phyloP scores from a whole-genome alignment of 2,888 invertebrate species.

The Griposia aprilina region DNA sequence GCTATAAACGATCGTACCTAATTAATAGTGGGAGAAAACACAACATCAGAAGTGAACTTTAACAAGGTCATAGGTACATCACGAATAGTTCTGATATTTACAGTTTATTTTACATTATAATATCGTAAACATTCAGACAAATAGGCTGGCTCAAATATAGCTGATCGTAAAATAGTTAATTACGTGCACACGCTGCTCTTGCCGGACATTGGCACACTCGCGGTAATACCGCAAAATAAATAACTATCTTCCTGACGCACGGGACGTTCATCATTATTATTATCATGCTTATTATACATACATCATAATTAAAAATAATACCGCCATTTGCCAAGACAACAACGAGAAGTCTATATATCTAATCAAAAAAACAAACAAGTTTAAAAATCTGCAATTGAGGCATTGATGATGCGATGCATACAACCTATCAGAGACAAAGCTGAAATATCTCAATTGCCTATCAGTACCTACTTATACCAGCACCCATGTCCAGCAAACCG shows the following conservation, averaged over 20 bases:
- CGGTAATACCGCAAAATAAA: constrained; percentile 47
- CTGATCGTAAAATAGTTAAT: constrained; percentile 55
- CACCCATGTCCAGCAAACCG: background rate
- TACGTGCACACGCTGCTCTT: constrained; percentile 24
- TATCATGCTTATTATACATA: constrained; percentile 19
- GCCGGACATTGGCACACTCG: constrained; percentile 59
- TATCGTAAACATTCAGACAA: constrained; percentile 42
- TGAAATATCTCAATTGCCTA: background rate
- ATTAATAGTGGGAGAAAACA: background rate
- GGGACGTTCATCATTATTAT: constrained; percentile 27
- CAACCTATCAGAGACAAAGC: background rate
- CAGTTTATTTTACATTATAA: constrained; percentile 30
- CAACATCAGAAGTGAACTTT: background rate
- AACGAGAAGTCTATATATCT: background rate
- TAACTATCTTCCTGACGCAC: constrained; percentile 48
- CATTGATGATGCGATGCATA: background rate
- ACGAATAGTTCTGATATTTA: constrained; percentile 16
- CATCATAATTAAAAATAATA: constrained; percentile 35
- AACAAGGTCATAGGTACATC: background rate
- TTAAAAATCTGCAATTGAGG: background rate
- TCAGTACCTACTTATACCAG: background rate
- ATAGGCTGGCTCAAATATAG: constrained; percentile 35
- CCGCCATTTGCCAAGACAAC: constrained; percentile 2
- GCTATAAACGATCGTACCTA: background rate
- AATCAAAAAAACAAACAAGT: constrained; percentile 6